Conservation (phyloP, 1,140 invertebrate species). For the Hypothenemus hampei region DNA sequence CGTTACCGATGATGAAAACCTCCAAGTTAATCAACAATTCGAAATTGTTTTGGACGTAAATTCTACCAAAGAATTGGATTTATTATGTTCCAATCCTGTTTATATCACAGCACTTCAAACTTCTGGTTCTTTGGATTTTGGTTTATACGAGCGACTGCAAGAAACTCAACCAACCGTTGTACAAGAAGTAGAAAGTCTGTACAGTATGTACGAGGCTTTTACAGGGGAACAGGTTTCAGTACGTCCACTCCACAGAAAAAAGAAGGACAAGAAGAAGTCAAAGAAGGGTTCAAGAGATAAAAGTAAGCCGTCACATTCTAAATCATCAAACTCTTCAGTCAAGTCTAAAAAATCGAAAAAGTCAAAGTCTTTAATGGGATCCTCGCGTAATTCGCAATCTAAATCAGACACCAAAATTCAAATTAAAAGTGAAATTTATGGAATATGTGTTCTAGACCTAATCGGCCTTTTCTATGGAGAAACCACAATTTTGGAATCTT, state of each 20-base stretch:
- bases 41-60: constrained; percentile 24
- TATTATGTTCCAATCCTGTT: constrained; percentile 18
- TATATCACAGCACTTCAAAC: constrained; percentile 12
- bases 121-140: constrained; percentile 11
- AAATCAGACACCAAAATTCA: neutral
- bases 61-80: constrained; percentile 22
- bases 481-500: constrained; percentile 26
- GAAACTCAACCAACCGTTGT: neutral
- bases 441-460: constrained; percentile 28
- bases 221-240: constrained; percentile 9
- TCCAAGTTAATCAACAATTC: constrained; percentile 14
- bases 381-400: neutral
- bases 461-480: constrained; percentile 28
- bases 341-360: constrained; percentile 8
- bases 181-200: constrained; percentile 18
- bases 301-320: neutral
- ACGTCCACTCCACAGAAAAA: constrained; percentile 3
- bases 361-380: neutral
- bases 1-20: constrained; percentile 24
- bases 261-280: constrained; percentile 14
- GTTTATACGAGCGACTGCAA: constrained; percentile 19
- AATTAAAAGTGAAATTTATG: constrained; percentile 13
- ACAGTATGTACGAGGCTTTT: constrained; percentile 28
- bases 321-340: constrained; percentile 10
- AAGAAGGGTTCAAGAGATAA: constrained; percentile 2